Evolutionary conservation across 2,888 invertebrate species (phyloP).

Genomic region (Apodemia mormo): DNA sequence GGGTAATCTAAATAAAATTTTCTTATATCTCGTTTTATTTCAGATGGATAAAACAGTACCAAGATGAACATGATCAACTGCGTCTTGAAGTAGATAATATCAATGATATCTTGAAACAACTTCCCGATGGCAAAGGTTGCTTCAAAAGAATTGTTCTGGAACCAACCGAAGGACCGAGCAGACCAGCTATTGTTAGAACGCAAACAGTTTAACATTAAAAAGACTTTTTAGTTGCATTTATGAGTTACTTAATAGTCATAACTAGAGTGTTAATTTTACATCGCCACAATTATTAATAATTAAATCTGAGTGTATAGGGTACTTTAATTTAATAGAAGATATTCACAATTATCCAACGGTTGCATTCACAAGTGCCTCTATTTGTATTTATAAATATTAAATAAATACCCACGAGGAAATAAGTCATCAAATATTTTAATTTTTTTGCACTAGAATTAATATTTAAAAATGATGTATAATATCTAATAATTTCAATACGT

Average conservation of each 20-base stretch:
- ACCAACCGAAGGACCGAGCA: conserved; percentile 76
- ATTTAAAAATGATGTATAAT: no score
- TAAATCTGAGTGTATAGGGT: no score
- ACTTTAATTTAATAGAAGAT: not conserved
- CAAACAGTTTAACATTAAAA: conserved; percentile 42
- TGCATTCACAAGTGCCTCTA: conserved; percentile 24
- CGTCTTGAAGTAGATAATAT: conserved; percentile 91
- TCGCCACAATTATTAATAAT: not conserved
- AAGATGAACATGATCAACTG: conserved; percentile 87
- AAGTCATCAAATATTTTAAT: not conserved
- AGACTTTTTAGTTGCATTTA: conserved; percentile 8
- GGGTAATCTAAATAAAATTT: no score
- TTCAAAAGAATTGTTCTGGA: conserved; percentile 90
- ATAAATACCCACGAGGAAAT: not conserved
- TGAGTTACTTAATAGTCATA: conserved; percentile 14
- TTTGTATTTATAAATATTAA: conserved; percentile 1
- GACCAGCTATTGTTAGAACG: conserved; percentile 49
- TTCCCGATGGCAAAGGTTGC: conserved; percentile 86
- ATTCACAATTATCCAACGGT: conserved; percentile 4
- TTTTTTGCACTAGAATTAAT: not conserved
- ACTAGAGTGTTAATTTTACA: not conserved
- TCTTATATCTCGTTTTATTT: conserved; percentile 8
- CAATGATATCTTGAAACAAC: conserved; percentile 88
- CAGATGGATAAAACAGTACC: conserved; percentile 90
- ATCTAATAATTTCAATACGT: no score